phyloP scores from a whole-genome alignment of 1,140 invertebrate species.

The Drosophila quadrilineata region DNA sequence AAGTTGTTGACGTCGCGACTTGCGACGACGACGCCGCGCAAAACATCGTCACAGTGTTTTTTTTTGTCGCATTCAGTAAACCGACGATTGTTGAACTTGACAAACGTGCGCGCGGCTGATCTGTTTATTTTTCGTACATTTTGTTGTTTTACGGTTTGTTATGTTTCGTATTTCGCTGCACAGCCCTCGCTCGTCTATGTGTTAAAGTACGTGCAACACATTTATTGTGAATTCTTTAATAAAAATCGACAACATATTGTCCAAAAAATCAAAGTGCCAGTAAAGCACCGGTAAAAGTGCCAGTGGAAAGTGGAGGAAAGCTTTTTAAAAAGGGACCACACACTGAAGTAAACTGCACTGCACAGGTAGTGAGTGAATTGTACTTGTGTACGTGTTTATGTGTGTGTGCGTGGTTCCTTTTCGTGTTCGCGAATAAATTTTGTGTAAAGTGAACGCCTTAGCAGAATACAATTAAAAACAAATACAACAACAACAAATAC shows the following conservation, averaged over 20 bases:
- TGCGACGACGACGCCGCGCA: no score
- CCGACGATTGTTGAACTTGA: slow-evolving; percentile 68
- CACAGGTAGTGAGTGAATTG: no score
- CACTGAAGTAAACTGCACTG: no score
- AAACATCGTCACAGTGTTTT: slow-evolving; percentile 28
- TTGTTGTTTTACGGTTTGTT: slow-evolving; percentile 9
- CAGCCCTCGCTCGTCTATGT: not conserved
- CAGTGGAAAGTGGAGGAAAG: not conserved
- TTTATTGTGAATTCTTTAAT: slow-evolving; percentile 8
- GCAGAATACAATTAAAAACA: slow-evolving; percentile 37
- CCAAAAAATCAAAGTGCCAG: not conserved
- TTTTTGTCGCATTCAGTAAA: slow-evolving; percentile 52
- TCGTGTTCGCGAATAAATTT: no score
- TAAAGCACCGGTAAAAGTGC: not conserved
- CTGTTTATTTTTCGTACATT: no score
- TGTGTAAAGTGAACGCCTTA: not conserved
- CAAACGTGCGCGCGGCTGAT: slow-evolving; percentile 53
- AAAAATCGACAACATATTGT: not conserved
- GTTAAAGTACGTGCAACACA: not conserved
- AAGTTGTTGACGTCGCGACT: slow-evolving; percentile 49
- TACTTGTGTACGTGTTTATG: no score
- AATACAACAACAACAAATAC: slow-evolving; percentile 20
- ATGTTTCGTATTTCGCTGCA: slow-evolving; percentile 1
- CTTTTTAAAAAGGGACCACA: no score
- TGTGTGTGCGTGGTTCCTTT: no score